A percentile compares a stretch with the other conserved stretches of the same genome.
phyloP scores from a whole-genome alignment of 2,888 invertebrate species.

The Proisotoma minuta region DNA sequence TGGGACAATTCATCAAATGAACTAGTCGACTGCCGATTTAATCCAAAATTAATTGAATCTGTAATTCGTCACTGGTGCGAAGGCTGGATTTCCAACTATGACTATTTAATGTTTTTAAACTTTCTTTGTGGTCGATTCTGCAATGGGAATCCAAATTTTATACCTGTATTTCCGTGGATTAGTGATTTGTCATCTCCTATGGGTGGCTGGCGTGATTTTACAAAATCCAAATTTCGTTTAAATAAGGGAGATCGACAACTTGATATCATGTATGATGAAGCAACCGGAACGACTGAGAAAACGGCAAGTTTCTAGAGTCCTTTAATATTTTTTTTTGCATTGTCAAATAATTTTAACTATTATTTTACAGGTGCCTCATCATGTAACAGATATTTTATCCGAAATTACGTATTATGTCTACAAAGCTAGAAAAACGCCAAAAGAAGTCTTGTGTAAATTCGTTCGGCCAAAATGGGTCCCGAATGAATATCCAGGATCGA shows the following conservation, averaged over 20 bases:
- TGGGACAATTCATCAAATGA: too few relatives aligned
- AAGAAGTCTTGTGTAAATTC: conserved; percentile 78
- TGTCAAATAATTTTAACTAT: too few relatives aligned
- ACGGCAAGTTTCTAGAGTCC: conserved; percentile 18
- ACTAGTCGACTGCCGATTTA: conserved; percentile 18
- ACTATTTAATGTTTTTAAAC: conserved; percentile 86
- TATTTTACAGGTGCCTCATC: conserved; percentile 70
- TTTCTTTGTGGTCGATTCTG: conserved; percentile 70
- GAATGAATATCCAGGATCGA: conserved; percentile 70
- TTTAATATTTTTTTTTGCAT: not conserved
- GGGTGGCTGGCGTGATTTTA: conserved; percentile 84
- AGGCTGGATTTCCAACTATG: conserved; percentile 82
- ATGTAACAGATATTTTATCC: conserved; percentile 90
- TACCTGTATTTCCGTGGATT: conserved; percentile 96
- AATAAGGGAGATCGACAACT: conserved; percentile 94
- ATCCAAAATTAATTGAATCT: conserved; percentile 33
- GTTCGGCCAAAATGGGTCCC: conserved; percentile 86
- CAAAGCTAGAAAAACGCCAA: conserved; percentile 78
- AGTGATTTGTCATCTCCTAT: conserved; percentile 81
- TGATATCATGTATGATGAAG: conserved; percentile 77
- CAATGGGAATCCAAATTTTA: conserved; percentile 79
- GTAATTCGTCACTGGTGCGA: conserved; percentile 64
- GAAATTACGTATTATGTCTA: conserved; percentile 98
- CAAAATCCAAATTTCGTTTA: conserved; percentile 88
- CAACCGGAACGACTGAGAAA: conserved; percentile 29